Base-by-base conservation (phyloP, 2,888 invertebrate species). In the Brenthis daphne region DNA sequence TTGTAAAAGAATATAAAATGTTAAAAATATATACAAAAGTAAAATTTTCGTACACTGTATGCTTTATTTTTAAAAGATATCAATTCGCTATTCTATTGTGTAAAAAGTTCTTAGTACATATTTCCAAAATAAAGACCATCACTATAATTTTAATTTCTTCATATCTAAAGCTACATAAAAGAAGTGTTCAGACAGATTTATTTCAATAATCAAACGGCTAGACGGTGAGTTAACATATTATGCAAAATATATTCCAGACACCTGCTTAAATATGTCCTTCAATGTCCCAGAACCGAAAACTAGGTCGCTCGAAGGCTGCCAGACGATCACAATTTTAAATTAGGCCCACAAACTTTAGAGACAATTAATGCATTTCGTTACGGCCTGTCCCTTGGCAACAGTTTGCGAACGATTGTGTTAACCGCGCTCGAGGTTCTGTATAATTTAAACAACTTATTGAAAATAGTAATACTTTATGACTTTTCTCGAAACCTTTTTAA, bases 241-340 rank as follows among this genome's bases (percentile, higher is more conserved):
- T 88, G 87, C 85, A 87, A 87, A 90, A 82, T 80, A 78, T 82
- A 78, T 80, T 77, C 88, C 86, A 90, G 89, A 85, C 89, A 88
- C 85, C 84, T 85, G 85, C 78, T 85, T 83, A 79, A 80, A 80
- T 85, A 79, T 82, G 90, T 85, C 89, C 91, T 90, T 89, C 85
- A 77, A 75, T 77, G 87, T 79, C 85, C 87, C 85, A 87, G 85
- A 82, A 84, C 83, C 84, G 76, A 82, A 83, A 91, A 88, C 81
- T 92, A 87, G 92, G 92, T 89, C 92, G 84, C 64, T 82, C 79
- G 84, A 80, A 86, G 87, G 85, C 85, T 85, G 81, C 85, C 88
- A 89, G 90, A 91, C 90, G 86, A 90, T 90, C 89, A 90, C 85
- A 87, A 90, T 89, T 90, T 89, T 85, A 90, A 91, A 91, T 92